A percentile compares a stretch with the other conserved stretches of the same genome.
These are phyloP conservation scores for Clarias laeviceps DNA, from an alignment of 2,797 vertebrate species.

Conservation along the genomic window DNA sequence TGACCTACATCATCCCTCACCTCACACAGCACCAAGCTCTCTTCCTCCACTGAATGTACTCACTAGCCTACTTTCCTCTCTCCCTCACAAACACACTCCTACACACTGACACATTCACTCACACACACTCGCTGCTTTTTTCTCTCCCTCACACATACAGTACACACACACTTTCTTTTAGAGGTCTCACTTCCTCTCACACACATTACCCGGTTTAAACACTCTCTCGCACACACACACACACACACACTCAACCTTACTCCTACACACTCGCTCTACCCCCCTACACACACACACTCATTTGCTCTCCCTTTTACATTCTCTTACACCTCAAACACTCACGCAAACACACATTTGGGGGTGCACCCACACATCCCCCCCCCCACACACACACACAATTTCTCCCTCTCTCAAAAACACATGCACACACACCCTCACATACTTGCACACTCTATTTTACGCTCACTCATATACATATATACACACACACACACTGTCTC, in stretches of 20 bases:
- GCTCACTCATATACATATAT: not conserved
- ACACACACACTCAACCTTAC: not conserved
- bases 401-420: not conserved
- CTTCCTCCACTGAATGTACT: not conserved
- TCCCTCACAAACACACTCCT: not conserved
- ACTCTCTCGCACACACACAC: not conserved
- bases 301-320: not conserved
- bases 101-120: not conserved
- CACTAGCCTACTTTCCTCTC: not conserved
- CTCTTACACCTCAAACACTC: not conserved
- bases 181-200: not conserved
- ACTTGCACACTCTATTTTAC: not conserved
- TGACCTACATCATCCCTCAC: slow-evolving; percentile 42
- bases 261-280: too few relatives aligned
- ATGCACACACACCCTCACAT: not conserved
- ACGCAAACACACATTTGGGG: too few relatives aligned
- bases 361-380: too few relatives aligned
- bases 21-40: not conserved
- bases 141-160: not conserved
- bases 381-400: not conserved
- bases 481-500: not conserved
- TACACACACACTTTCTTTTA: not conserved
- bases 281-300: not conserved
- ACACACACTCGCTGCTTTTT: not conserved
- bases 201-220: not conserved